Conservation (phyloP, 1,140 invertebrate genomes). For the Zaprionus camerounensis region DNA sequence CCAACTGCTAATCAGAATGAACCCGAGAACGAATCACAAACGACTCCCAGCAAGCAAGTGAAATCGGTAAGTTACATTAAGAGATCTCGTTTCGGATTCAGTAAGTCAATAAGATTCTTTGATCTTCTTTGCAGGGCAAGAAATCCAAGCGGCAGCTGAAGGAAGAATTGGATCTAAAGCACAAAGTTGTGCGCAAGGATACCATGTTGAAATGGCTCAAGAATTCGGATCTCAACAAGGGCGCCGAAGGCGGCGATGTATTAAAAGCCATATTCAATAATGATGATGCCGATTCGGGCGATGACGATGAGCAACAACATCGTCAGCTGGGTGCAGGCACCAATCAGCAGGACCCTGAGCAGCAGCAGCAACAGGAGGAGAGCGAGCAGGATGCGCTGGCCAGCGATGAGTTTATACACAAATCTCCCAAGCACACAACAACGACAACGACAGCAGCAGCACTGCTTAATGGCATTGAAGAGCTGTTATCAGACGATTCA, state of each 20-base stretch:
- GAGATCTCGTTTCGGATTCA: too few relatives aligned
- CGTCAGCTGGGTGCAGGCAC: conserved; percentile 18
- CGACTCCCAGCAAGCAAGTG: conserved; percentile 20
- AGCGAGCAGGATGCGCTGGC: conserved; percentile 14
- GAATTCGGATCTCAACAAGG: conserved; percentile 81
- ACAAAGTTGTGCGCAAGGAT: conserved; percentile 62
- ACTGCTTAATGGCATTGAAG: conserved; percentile 48
- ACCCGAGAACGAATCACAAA: conserved; percentile 9
- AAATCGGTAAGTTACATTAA: conserved; percentile 39
- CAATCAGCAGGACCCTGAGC: conserved; percentile 15
- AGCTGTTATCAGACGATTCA: conserved; percentile 6
- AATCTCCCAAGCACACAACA: conserved; percentile 39
- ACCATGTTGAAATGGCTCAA: conserved; percentile 75
- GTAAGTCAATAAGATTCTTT: not conserved
- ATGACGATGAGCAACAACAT: conserved; percentile 15
- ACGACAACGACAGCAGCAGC: not conserved
- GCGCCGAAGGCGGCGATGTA: conserved; percentile 67
- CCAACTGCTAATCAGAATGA: conserved; percentile 14
- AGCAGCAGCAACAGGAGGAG: not conserved
- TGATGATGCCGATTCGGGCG: conserved; percentile 61
- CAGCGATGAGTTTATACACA: conserved; percentile 60
- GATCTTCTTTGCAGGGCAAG: conserved; percentile 28
- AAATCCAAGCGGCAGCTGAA: conserved; percentile 36
- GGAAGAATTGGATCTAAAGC: conserved; percentile 43
- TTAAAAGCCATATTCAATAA: conserved; percentile 77